A percentile compares a stretch with the other conserved stretches of the same genome.
Evolutionary conservation across 2,797 vertebrate genomes (phyloP).

Genomic region (Hemitrygon akajei): DNA sequence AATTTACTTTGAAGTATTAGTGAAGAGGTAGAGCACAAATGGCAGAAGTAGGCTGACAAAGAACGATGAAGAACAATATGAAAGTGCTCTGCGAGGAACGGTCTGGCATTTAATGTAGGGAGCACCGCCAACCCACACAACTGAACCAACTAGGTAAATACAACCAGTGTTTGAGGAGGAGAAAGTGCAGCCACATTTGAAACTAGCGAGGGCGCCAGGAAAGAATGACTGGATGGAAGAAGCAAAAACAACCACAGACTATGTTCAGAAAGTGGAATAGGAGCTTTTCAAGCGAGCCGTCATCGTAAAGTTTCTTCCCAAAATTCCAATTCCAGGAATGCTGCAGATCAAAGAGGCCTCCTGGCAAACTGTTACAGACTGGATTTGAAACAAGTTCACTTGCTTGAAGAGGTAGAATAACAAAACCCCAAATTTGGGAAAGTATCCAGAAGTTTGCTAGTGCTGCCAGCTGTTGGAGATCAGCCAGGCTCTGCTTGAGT

Average conservation of each 20-base stretch:
- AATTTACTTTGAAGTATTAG: background rate
- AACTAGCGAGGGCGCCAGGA: conserved; percentile 14
- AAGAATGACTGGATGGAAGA: conserved; percentile 33
- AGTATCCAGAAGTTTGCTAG: background rate
- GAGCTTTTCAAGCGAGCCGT: conserved; percentile 5
- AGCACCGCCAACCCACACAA: conserved; percentile 31
- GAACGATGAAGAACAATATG: background rate
- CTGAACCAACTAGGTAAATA: conserved; percentile 36
- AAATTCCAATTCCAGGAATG: conserved; percentile 4
- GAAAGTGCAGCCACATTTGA: conserved; percentile 15
- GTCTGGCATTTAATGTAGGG: background rate
- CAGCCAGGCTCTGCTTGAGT: background rate
- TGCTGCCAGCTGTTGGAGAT: background rate
- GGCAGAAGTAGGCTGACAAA: conserved; percentile 1
- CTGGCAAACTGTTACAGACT: background rate
- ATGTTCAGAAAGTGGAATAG: background rate
- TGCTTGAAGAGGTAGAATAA: background rate
- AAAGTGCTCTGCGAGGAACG: background rate
- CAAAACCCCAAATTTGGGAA: conserved; percentile 9
- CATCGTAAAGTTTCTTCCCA: conserved; percentile 1
- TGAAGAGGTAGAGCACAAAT: background rate
- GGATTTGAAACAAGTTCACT: background rate
- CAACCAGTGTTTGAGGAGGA: conserved; percentile 12
- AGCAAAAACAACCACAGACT: conserved; percentile 31
- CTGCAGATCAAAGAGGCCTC: background rate